Evolutionary conservation across 2,113 vertebrate species (phyloP), one percentile per base, ranked within the genome.

Genomic region (Columbina picui): DNA sequence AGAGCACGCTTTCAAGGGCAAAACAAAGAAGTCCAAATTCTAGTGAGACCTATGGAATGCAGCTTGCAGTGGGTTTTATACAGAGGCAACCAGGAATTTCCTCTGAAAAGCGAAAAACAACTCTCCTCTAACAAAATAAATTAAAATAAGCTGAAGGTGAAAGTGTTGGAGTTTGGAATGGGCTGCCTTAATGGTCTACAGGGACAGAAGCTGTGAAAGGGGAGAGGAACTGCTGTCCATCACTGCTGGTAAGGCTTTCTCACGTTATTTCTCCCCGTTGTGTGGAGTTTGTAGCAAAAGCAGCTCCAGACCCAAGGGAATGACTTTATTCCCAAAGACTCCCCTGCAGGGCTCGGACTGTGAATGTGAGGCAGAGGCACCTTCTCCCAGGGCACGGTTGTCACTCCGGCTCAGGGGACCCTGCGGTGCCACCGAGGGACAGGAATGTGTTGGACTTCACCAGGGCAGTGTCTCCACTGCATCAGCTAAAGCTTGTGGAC

Each of bases 21-120:
- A 94, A 96, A 92, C 38, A 90, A 91, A 80, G 69, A 34, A 80
- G 26, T 79, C 38, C 34, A 84, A 77, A 93, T 92, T 92, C 95
- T 94, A 90, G 59, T 86, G 90, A 93, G 92, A 95, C 75, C 55
- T 77, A 41, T 88, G 90, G 92, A 96, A 96, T 95, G 96, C 63
- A 92, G 45, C 68, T 84, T 16, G 5, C 50, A 84, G 76, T 43
- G 73, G 76, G 60, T 91, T 87, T 74, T 87, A 87, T 70, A 78
- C 27, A 53, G 71, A 90, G 76, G 89, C 69, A 91, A 96, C 34
- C 20, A 87, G 63, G 83, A 94, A 86, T 95, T 94, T 95, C 85
- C 75, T 77, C 94, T 85, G 75, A 53, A 85, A 95, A 94, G 45
- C 80, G 79, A 85, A 95, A 94, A 90, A 59, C 38, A 79, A 22